A percentile compares a stretch with the other conserved stretches of the same genome.
phyloP scores from a whole-genome alignment of 2,113 vertebrate genomes.

The Zosterops japonicus region DNA sequence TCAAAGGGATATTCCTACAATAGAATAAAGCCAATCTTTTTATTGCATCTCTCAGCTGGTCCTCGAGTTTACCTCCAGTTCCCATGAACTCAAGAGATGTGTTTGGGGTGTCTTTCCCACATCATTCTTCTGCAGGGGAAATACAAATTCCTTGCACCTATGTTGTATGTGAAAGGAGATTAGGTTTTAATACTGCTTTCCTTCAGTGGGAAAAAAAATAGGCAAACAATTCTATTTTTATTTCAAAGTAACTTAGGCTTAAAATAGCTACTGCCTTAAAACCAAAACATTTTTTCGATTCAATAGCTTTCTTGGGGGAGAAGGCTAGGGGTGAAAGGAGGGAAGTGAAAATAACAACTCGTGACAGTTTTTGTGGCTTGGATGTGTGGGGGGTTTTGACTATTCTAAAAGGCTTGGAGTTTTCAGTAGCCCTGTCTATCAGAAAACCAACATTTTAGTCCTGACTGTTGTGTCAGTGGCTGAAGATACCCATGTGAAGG shows the following conservation, averaged over 20 bases:
- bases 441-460: neutral
- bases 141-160: neutral
- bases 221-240: neutral
- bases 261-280: neutral
- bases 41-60: neutral
- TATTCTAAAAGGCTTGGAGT: neutral
- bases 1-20: constrained; percentile 46
- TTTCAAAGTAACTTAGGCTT: neutral
- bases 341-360: neutral
- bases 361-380: neutral
- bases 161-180: neutral
- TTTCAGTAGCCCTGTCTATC: neutral
- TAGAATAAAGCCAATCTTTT: constrained; percentile 13
- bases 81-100: neutral
- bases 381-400: neutral
- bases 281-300: neutral
- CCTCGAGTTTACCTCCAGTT: neutral
- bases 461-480: neutral
- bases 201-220: neutral
- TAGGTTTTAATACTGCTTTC: neutral
- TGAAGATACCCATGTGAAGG: neutral
- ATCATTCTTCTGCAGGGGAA: neutral
- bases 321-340: neutral
- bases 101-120: neutral
- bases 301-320: neutral